Evolutionary conservation across 2,888 invertebrate species (phyloP), one percentile per base, ranked within the genome.

Genomic region (Oligia fasciuncula): DNA sequence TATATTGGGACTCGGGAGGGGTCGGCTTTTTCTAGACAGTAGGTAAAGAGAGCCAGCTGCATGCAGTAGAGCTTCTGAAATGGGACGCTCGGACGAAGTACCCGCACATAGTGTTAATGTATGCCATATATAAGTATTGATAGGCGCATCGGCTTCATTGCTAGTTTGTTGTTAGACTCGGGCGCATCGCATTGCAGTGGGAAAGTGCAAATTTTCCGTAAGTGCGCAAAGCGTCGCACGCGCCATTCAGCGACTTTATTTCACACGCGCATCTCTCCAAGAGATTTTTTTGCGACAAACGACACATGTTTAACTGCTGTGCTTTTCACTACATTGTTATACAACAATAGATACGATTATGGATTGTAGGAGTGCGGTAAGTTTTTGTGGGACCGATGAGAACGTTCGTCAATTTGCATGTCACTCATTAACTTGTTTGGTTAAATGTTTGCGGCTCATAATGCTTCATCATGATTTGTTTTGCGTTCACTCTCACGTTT

Each of bases 81-180:
- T 78, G 80, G 86, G 85, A 81, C 76, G 76, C 77, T 74, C 76
- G 65, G 77, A 73, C 91, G 88, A 91, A 90, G 91, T 90, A 80
- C 86, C 85, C 80, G 88, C 89, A 91, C 85, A 87, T 80, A 92
- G 91, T 88, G 83, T 80, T 85, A 89, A 90, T 92, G 91, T 91
- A 88, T 92, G 91, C 88, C 93, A 95, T 96, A 96, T 95, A 96
- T 94, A 95, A 95, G 95, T 95, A 95, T 94, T 93, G 92, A 92
- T 92, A 92, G 90, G 89, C 86, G 92, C 91, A 91, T 92, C 90
- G 90, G 91, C 93, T 94, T 94, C 96, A 96, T 96, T 96, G 93
- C 93, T 87, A 90, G 91, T 92, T 90, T 88, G 93, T 90, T 90
- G 87, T 89, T 92, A 89, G 91, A 83, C 88, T 85, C 86, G 92